Evolutionary conservation across 2,797 vertebrate genomes (phyloP), one percentile per base, ranked within the genome.

Genomic region (Pantherophis alleghaniensis): DNA sequence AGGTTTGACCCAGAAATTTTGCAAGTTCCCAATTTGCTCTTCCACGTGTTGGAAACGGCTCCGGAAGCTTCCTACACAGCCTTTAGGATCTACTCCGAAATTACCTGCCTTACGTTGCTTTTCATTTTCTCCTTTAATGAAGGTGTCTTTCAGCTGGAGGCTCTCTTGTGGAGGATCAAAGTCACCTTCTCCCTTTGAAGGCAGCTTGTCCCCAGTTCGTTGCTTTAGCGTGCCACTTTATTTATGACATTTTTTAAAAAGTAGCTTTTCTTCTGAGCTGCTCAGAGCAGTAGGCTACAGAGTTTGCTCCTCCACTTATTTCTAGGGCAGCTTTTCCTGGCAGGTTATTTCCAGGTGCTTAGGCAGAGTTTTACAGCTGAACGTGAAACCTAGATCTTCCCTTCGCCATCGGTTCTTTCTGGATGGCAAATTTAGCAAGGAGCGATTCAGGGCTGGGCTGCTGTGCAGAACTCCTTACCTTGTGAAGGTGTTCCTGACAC

Each of bases 41-140:
- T 2, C 53, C 5, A 26, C 7, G 6, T 1, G 1, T 11, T 20
- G 24, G 5, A 5, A 28, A 20, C 2, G 0, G 4, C 9, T 9
- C 3, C 5, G n/a, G 37, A 11, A 37, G 18, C 5, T 63, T 32
- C 20, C 28, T 55, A 1, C 32, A 11, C 7, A 55, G 12, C n/a
- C 90, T 20, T 32, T n/a, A 37, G 83, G 18, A 55, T 47, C 59
- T 14, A 9, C 9, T 32, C 18, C n/a, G 61, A 14, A 42, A 16
- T 11, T 7, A 12, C 55, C 4, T 12, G 74, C 56, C 2, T 59
- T 5, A 22, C 0, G 4, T 20, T n/a, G 24, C 12, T 6, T 51
- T 4, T 32, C 20, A 11, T 66, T 20, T 90, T 66, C 60, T 74
- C 28, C 26, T 69, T n/a, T 69, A 6, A 16, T 32, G 28, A n/a